phyloP scores from a whole-genome alignment of 92 coral and sea anemone genomes.

The Porites divaricata region DNA sequence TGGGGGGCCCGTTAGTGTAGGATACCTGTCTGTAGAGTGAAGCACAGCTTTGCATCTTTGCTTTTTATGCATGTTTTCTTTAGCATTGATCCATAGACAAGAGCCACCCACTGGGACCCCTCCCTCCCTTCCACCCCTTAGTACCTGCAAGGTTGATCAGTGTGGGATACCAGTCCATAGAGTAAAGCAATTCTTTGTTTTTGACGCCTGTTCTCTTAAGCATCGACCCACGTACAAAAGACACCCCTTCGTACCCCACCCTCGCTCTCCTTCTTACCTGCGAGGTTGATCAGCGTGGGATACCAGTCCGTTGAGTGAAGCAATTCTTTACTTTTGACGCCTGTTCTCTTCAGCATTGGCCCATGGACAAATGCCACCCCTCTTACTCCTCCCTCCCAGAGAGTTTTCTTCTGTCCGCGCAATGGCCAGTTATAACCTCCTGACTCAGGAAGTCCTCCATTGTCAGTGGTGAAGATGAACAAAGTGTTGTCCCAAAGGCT shows the following conservation, averaged over 20 bases:
- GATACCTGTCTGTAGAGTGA: too few relatives aligned
- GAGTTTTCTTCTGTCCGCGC: conserved; percentile 76
- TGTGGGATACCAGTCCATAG: not conserved
- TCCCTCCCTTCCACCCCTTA: too few relatives aligned
- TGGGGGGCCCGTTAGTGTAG: too few relatives aligned
- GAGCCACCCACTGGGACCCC: too few relatives aligned
- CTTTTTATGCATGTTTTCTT: too few relatives aligned
- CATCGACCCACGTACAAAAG: too few relatives aligned
- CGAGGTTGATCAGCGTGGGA: conserved; percentile 68
- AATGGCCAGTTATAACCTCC: conserved; percentile 88
- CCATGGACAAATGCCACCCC: conserved; percentile 85
- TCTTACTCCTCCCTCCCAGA: conserved; percentile 89
- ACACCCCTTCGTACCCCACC: too few relatives aligned
- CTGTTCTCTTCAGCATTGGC: conserved; percentile 47
- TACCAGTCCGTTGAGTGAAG: conserved; percentile 88
- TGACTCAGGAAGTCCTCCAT: conserved; percentile 72
- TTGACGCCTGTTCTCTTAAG: too few relatives aligned
- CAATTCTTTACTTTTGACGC: conserved; percentile 60
- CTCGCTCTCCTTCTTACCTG: conserved; percentile 36
- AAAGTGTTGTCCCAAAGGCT: conserved; percentile 82
- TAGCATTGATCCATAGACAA: too few relatives aligned
- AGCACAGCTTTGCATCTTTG: too few relatives aligned
- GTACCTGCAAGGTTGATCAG: conserved; percentile 63
- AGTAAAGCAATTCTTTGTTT: too few relatives aligned
- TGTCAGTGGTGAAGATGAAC: conserved; percentile 79